Evolutionary conservation across 2,797 vertebrate species (phyloP).

Genomic region (Trichosurus vulpecula): DNA sequence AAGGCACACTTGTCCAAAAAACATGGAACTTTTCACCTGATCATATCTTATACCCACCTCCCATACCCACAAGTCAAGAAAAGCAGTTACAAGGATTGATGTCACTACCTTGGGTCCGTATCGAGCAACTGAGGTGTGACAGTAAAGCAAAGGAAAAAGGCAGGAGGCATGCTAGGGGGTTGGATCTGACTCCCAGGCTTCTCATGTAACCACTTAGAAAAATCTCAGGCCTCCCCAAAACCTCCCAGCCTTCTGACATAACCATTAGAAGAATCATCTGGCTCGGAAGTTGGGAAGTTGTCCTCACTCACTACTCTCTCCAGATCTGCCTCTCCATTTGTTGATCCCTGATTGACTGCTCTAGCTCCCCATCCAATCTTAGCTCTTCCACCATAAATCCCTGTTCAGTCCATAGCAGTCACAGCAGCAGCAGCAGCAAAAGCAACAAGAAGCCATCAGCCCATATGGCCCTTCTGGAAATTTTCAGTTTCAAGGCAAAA

Average conservation of each 20-base stretch:
- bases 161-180: background rate
- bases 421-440: background rate
- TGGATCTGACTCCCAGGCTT: background rate
- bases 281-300: background rate
- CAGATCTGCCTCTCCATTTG: background rate
- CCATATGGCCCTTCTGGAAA: background rate
- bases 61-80: background rate
- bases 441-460: background rate
- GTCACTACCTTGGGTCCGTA: background rate
- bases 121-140: background rate
- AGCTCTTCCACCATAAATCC: background rate
- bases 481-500: conserved; percentile 3
- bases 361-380: background rate
- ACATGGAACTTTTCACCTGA: background rate
- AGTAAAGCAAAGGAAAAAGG: background rate
- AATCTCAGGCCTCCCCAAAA: too few species aligned
- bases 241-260: background rate
- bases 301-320: background rate
- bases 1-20: background rate
- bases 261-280: background rate
- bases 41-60: background rate
- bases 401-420: background rate
- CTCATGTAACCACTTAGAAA: too few species aligned
- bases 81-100: background rate
- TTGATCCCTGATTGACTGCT: background rate